Base-by-base conservation (phyloP, 2,888 invertebrate genomes). In the Xylocampa areola region DNA sequence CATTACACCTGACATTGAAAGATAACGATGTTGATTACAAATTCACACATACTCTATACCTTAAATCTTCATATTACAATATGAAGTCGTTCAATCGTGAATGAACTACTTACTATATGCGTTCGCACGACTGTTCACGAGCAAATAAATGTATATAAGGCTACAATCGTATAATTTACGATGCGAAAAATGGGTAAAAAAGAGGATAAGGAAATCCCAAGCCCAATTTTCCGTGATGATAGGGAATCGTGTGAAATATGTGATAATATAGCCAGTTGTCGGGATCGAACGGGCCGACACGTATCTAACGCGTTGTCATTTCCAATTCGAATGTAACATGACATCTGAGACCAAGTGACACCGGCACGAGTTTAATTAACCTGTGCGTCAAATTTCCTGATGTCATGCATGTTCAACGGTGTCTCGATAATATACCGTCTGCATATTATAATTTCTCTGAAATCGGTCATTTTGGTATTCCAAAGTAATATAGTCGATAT, bases 291-390 rank as follows among this genome's bases (percentile, higher is more conserved):
- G 49, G 40, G 16, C 41, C n/a, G 43, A 57, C 49, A 63, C 54
- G 64, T 49, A 39, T 37, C 41, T 37, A 17, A 32, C 19, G 50
- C 35, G 57, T 45, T 66, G 73, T 55, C 66, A 59, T 36, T 55
- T 35, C 48, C 40, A 75, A 75, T 73, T 68, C 61, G 58, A 61
- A 71, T 68, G 41, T 61, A 53, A 71, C 73, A 68, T 68, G 72
- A 66, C 75, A 59, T 49, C 60, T 45, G 68, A 58, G 72, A 68
- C 36, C 50, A 32, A 60, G 49, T 53, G 54, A 62, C 68, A 65
- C 33, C 36, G 49, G 54, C 68, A 72, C 53, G 60, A 58, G 37
- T 71, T 72, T 61, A 73, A 73, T 73, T 75, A 73, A 68, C 76
- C 50, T 68, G 49, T 45, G 37, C 21, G 27, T 55, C 36, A 41